Conservation (phyloP, 2,113 vertebrate species). For the Zosterops pallidus region DNA sequence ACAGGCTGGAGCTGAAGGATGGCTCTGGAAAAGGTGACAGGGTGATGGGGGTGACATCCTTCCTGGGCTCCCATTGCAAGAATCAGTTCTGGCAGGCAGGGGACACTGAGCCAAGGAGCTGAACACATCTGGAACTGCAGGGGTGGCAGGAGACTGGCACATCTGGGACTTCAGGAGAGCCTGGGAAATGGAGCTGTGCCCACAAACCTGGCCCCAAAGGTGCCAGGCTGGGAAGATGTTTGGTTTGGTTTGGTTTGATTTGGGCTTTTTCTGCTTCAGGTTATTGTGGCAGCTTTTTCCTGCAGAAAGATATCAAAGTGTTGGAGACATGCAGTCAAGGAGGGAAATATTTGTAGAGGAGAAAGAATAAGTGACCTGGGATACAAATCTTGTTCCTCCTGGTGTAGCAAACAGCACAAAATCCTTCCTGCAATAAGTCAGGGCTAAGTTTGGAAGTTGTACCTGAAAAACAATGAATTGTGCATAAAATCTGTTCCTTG, state of each 20-base stretch:
- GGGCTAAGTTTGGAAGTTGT: neutral
- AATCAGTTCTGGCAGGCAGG: neutral
- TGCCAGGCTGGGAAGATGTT: neutral
- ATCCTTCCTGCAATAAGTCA: neutral
- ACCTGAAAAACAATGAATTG: neutral
- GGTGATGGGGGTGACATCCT: neutral
- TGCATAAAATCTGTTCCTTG: neutral
- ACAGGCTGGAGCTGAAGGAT: neutral
- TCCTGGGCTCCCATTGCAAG: neutral
- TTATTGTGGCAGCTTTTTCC: neutral
- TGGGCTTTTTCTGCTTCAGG: neutral
- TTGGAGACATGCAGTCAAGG: neutral
- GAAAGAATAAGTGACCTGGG: neutral
- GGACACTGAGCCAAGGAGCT: neutral
- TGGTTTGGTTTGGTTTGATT: neutral
- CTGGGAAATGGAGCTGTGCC: neutral
- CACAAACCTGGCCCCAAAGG: neutral
- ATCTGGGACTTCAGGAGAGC: neutral
- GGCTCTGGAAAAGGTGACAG: neutral
- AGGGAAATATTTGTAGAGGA: neutral
- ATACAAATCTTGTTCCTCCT: neutral
- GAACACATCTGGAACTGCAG: neutral
- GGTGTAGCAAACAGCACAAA: neutral
- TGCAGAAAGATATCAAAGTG: neutral
- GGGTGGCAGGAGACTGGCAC: neutral